Evolutionary conservation across 2,797 vertebrate species (phyloP).

Genomic region (Dermochelys coriacea): DNA sequence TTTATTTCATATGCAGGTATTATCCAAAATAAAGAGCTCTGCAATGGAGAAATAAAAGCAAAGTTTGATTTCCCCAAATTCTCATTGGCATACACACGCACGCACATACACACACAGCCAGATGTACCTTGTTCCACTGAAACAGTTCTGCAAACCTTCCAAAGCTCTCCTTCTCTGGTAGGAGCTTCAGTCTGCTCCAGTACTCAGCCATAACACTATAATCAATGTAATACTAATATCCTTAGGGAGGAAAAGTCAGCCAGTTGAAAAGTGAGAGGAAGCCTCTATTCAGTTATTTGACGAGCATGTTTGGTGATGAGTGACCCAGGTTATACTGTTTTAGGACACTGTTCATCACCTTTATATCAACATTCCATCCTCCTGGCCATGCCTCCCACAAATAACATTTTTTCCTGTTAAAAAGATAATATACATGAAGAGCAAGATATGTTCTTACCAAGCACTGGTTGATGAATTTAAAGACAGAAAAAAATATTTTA

Average conservation of each 20-base stretch:
- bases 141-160: slow-evolving; percentile 18
- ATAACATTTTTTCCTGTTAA: neutral
- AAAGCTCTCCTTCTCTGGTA: neutral
- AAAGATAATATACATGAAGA: neutral
- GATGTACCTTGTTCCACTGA: neutral
- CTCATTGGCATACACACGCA: neutral
- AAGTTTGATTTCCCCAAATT: neutral
- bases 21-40: neutral
- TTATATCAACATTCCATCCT: neutral
- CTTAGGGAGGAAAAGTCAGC: neutral
- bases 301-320: neutral
- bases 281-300: neutral
- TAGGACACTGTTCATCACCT: neutral
- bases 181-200: neutral
- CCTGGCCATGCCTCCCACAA: neutral
- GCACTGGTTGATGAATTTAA: neutral
- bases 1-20: neutral
- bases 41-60: neutral
- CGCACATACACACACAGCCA: neutral
- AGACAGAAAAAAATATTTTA: neutral
- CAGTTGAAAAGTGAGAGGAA: neutral
- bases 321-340: fast-evolving
- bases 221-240: neutral
- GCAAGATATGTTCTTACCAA: neutral
- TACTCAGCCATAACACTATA: neutral